A percentile compares a stretch with the other conserved stretches of the same genome.
These are phyloP conservation scores for Ridgeia piscesae DNA, from an alignment of 1,140 invertebrate genomes.

Conservation along the genomic window DNA sequence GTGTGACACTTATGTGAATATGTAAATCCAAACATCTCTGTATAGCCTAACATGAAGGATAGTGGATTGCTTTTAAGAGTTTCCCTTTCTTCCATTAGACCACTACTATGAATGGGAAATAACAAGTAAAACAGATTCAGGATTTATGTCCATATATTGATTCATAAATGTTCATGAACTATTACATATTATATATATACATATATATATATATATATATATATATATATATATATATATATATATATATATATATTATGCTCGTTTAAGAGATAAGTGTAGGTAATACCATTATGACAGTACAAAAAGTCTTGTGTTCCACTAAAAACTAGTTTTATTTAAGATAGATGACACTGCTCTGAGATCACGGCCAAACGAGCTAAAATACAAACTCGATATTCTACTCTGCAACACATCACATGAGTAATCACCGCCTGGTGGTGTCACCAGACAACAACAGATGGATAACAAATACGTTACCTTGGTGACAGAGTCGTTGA, in stretches of 20 bases:
- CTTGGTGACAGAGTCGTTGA: constrained; percentile 97
- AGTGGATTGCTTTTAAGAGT: too few species aligned
- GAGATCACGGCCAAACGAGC: background rate
- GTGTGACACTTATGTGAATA: too few species aligned
- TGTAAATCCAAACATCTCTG: too few species aligned
- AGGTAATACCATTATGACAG: background rate
- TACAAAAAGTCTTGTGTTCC: background rate
- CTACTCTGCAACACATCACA: background rate
- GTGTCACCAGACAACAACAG: background rate
- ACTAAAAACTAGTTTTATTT: background rate
- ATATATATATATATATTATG: background rate
- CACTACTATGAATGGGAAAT: too few species aligned
- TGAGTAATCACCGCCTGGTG: background rate
- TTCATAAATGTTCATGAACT: too few species aligned
- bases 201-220: background rate
- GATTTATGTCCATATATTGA: too few species aligned
- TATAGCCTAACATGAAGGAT: too few species aligned
- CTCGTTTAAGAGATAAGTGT: background rate
- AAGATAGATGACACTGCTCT: background rate
- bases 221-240: background rate
- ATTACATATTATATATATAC: background rate
- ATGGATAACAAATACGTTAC: constrained; percentile 32
- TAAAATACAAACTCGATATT: background rate
- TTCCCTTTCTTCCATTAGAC: too few species aligned
- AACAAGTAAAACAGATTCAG: too few species aligned